Base-by-base conservation (phyloP, 2,113 vertebrate genomes). In the Ageneiosus marmoratus region DNA sequence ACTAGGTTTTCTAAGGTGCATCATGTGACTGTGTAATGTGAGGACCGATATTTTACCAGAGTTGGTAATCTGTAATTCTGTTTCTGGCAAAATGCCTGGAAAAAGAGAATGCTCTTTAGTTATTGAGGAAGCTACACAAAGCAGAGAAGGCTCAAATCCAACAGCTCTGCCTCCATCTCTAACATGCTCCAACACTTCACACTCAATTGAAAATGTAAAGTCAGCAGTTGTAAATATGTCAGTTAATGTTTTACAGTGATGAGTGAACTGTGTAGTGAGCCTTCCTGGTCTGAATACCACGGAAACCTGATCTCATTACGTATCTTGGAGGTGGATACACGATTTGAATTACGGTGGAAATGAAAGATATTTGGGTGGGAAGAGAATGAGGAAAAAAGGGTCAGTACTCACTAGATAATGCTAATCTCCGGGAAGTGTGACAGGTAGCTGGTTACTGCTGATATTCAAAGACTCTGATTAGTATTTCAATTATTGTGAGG, bases 11-110 rank as follows among this genome's bases (percentile, higher is more conserved):
- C 73, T 67, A 65, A 82, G 46, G 60, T 50, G 82, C n/a, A n/a
- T n/a, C n/a, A n/a, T 82, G 63, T 73, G 75, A 84, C 50, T 10
- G 13, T 20, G 24, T 87, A 91, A 90, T 93, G 90, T 92, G 92
- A 92, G 80, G 82, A 77, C 83, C 0, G 82, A 73, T 4, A 11
- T 73, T 87, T 69, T 62, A 48, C 44, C 29, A 2, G 20, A 12
- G 27, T 16, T 5, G 16, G 41, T 7, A 46, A 67, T 86, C 15
- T 29, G 18, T 24, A 32, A 86, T 77, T 34, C 73, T 65, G 9
- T 63, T 46, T 18, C 62, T 53, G 34, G 32, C 46, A 48, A 4
- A 1, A 48, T 51, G 3, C 5, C 0, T 24, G 46, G 16, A 18
- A 77, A 58, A n/a, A 58, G 60, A 50, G 18, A 32, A 82, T 74